Percentiles rank a stretch among this genome's conserved stretches.
Conservation (phyloP, 2,888 invertebrate genomes). For the Ametastegia equiseti region DNA sequence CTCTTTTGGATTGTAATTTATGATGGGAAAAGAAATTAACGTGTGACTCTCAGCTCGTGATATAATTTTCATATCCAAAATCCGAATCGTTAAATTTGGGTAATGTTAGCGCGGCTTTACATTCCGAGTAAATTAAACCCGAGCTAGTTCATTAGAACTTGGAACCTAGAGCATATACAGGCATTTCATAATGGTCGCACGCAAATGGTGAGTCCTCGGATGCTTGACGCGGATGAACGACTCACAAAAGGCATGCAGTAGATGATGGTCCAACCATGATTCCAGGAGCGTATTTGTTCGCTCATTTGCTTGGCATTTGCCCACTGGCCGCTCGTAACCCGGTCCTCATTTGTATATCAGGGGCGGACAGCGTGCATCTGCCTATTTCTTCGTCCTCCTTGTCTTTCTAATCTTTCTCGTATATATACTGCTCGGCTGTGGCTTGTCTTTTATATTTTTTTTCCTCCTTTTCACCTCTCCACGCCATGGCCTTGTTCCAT, state of each 20-base stretch:
- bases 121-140: slow-evolving; percentile 8
- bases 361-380: slow-evolving; percentile 45
- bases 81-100: slow-evolving; percentile 15
- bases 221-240: slow-evolving; percentile 26
- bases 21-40: slow-evolving; percentile 3
- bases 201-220: slow-evolving; percentile 38
- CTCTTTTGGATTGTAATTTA: slow-evolving; percentile 10
- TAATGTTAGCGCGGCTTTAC: not conserved
- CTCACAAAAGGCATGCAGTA: slow-evolving; percentile 35
- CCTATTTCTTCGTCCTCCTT: slow-evolving; percentile 21
- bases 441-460: not conserved
- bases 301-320: slow-evolving; percentile 45
- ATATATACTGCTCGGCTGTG: not conserved
- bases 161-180: slow-evolving; percentile 4
- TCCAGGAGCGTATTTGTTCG: slow-evolving; percentile 40
- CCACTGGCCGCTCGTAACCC: slow-evolving; percentile 35
- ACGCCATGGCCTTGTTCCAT: slow-evolving; percentile 12
- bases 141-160: slow-evolving; percentile 22
- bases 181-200: slow-evolving; percentile 42
- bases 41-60: not conserved
- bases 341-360: slow-evolving; percentile 46
- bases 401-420: slow-evolving; percentile 35
- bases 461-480: not conserved
- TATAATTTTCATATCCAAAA: not conserved
- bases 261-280: slow-evolving; percentile 39